Base-by-base conservation (phyloP, 2,113 vertebrate genomes). In the Colossoma macropomum region DNA sequence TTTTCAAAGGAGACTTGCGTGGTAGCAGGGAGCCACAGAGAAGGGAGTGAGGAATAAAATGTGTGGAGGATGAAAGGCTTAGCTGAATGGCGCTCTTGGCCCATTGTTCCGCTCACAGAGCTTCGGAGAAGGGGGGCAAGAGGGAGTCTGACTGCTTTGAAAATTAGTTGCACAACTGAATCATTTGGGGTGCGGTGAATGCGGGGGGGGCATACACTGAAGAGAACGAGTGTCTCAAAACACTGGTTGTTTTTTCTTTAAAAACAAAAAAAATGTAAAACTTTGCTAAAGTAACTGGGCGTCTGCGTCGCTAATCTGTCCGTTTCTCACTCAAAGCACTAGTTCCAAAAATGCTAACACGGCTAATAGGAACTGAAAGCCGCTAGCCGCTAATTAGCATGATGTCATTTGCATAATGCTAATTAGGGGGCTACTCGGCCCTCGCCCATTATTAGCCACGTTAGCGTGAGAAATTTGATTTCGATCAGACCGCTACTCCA, bases 161-260 rank as follows among this genome's bases (percentile, higher is more conserved):
- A 95, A 96, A 94, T 92, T 90, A 94, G 94, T 94, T 93, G 92
- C 94, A 92, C 92, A 91, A 95, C 94, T 95, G 95, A 95, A 94
- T 93, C 25, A 45, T 68, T 56, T 56, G 66, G 54, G 32, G 68
- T 11, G 56, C 41, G 38, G 71, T 1, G 23, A n/a, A 4, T 7
- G 23, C 89, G 94, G 92, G 92, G 93, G 90, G n/a, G n/a, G n/a
- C n/a, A n/a, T n/a, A n/a, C n/a, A 45, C 41, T 9, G 41, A 45
- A 45, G 41, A 45, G 41, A 45, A 45, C 41, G 5, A 45, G 41
- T 1, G 59, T 62, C 59, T 62, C n/a, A 62, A 62, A 62, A 27
- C 59, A 25, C 59, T 62, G 25, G 48, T 50, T 50, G 10, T 50
- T 50, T 50, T 50, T 50, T 13, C 11, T 50, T 2, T 50, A 17